Conservation (phyloP, 1,140 invertebrate genomes). For the Rhysida immarginata region DNA sequence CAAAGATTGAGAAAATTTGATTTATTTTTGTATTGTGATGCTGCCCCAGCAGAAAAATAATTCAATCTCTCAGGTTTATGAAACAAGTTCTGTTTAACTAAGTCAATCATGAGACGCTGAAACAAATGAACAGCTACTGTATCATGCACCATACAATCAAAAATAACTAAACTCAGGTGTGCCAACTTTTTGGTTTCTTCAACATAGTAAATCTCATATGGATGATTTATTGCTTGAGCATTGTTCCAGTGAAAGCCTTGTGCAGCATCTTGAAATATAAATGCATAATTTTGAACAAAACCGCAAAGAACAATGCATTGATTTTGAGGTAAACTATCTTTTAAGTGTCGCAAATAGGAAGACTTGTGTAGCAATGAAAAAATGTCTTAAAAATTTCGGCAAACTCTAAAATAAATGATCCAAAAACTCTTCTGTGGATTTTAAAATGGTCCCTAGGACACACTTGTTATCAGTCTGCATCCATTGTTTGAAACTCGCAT, state of each 20-base stretch:
- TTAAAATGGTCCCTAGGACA: neutral
- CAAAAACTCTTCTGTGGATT: neutral
- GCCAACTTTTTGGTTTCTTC: neutral
- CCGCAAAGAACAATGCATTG: constrained; percentile 11
- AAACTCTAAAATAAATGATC: neutral
- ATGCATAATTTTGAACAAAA: constrained; percentile 14
- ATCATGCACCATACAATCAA: constrained; percentile 6
- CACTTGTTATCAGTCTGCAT: neutral
- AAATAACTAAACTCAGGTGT: constrained; percentile 1
- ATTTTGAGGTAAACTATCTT: constrained; percentile 1
- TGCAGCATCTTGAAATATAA: constrained; percentile 12
- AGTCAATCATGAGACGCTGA: neutral
- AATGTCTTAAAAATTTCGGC: neutral
- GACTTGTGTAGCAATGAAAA: neutral
- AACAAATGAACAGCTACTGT: constrained; percentile 2
- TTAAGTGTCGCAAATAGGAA: neutral
- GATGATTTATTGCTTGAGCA: constrained; percentile 9
- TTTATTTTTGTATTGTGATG: constrained; percentile 13
- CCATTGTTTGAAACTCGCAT: neutral
- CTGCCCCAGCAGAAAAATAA: constrained; percentile 13
- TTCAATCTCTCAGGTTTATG: neutral
- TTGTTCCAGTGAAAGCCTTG: constrained; percentile 11
- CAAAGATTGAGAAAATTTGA: constrained; percentile 11
- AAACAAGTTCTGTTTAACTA: neutral
- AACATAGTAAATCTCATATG: constrained; percentile 8